Base-by-base conservation (phyloP, 2,113 vertebrate genomes). In the Hiodon tergisus region DNA sequence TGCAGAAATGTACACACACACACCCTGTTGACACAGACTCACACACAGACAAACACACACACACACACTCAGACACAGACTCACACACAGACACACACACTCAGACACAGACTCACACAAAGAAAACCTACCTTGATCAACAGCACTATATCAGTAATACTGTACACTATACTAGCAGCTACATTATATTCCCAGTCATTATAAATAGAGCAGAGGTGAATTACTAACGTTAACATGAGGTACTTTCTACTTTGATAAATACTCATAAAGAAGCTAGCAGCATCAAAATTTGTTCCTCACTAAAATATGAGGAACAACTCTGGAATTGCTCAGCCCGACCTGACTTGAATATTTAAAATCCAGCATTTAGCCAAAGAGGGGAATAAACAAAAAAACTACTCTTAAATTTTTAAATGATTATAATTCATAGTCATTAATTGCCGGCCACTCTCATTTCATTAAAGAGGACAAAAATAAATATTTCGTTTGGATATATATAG, bases 161-260 rank as follows among this genome's bases (percentile, higher is more conserved):
- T 2, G 6, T 46, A 76, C 47, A 67, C 79, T 70, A 83, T 75
- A 53, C 80, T 70, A 76, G 79, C 78, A 77, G 69, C 78, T 52
- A 17, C 55, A n/a, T 67, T 71, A 53, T 14, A 65, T 61, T 69
- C 51, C 54, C 69, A 69, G 51, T 65, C 69, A 67, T 75, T 0
- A 9, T 46, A 58, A 76, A 63, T 53, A 58, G 60, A 76, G 55
- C 1, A 4, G 81, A 78, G 78, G 70, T 57, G 53, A 73, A 5
- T 8, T 47, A 75, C 16, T 46, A 8, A 58, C 11, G 61, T n/a
- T 16, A 48, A 14, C 13, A 9, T 8, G n/a, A 47, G 47, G 31
- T 8, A n/a, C n/a, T 68, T 5, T 5, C 52, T 11, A 48, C 17
- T 8, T 10, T 31, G 3, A 31, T 16, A 62, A 31, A 31, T 31